These are phyloP conservation scores for Andricus grossulariae DNA, from an alignment of 1,140 invertebrate species.

Conservation along the genomic window DNA sequence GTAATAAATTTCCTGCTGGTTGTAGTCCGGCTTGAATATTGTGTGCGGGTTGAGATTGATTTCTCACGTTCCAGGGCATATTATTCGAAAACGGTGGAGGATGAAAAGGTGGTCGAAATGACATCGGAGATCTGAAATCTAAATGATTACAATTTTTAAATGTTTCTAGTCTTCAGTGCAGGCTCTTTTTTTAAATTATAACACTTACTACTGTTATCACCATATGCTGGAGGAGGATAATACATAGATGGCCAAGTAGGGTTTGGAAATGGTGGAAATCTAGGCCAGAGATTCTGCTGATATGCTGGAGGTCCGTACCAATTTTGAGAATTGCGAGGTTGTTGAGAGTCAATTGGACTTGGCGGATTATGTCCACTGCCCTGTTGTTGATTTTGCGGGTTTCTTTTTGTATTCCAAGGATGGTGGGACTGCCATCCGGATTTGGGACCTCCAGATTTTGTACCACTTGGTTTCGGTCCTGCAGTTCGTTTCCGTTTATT, in stretches of 20 bases:
- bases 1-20: background rate
- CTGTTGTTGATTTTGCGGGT: background rate
- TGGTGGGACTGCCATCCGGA: constrained; percentile 60
- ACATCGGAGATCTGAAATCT: constrained; percentile 9
- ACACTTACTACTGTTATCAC: background rate
- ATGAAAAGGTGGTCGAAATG: background rate
- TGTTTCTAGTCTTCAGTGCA: too few relatives aligned
- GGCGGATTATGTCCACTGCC: background rate
- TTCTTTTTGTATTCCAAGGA: constrained; percentile 56
- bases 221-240: background rate
- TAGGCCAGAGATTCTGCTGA: constrained; percentile 8
- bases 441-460: constrained; percentile 41
- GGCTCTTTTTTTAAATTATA: too few relatives aligned
- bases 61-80: constrained; percentile 1
- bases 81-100: background rate
- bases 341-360: background rate
- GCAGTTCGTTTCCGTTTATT: constrained; percentile 36
- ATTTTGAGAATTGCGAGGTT: background rate
- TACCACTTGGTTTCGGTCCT: constrained; percentile 30
- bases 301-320: constrained; percentile 7
- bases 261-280: background rate
- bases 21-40: background rate
- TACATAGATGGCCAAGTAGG: constrained; percentile 3
- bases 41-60: background rate
- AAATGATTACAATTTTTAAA: background rate